Conservation (phyloP, 1,140 invertebrate genomes). For the Atta texana region DNA sequence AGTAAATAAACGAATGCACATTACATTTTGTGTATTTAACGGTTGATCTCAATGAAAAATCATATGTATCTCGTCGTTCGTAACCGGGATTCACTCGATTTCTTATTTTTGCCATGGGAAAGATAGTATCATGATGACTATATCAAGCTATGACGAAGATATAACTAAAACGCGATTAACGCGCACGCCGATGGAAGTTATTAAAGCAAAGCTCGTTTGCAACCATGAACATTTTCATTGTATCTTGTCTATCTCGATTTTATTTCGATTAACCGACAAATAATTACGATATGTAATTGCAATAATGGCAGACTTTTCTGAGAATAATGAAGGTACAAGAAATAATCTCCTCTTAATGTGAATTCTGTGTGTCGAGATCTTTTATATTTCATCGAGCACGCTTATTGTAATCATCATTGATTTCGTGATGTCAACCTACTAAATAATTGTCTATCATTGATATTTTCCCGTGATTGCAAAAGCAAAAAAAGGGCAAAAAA, state of each 20-base stretch:
- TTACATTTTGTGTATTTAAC: slow-evolving; percentile 45
- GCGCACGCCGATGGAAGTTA: not conserved
- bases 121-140: slow-evolving; percentile 4
- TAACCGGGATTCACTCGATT: not conserved
- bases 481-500: too few relatives aligned
- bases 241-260: not conserved
- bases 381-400: not conserved
- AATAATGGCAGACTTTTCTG: not conserved
- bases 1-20: slow-evolving; percentile 31
- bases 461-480: too few relatives aligned
- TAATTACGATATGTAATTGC: slow-evolving; percentile 1
- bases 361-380: slow-evolving; percentile 24
- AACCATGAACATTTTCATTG: slow-evolving; percentile 42
- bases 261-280: not conserved
- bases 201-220: slow-evolving; percentile 34
- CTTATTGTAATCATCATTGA: not conserved
- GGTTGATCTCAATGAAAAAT: slow-evolving; percentile 45
- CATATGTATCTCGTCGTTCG: not conserved
- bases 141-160: not conserved
- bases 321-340: not conserved
- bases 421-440: too few relatives aligned
- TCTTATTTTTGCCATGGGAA: slow-evolving; percentile 12
- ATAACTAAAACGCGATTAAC: slow-evolving; percentile 44
- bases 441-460: too few relatives aligned
- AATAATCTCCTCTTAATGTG: not conserved